phyloP scores from a whole-genome alignment of 2,888 invertebrate species.

The Aphidius colemani region DNA sequence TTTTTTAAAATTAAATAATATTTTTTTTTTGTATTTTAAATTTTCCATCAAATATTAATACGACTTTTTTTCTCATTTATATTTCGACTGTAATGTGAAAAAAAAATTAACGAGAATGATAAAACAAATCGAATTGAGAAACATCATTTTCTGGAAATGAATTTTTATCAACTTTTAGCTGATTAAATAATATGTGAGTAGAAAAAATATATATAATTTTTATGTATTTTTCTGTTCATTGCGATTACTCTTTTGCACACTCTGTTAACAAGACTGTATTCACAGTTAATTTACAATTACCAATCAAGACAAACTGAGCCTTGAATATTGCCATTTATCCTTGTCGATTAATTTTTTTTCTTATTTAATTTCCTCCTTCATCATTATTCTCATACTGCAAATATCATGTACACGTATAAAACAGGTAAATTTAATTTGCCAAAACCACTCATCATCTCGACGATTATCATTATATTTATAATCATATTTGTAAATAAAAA shows the following conservation, averaged over 20 bases:
- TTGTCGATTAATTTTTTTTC: no score
- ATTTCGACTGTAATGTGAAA: no score
- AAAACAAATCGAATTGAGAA: background rate
- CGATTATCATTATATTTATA: no score
- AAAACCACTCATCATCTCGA: background rate
- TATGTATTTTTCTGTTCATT: background rate
- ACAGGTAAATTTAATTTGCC: conserved; percentile 3
- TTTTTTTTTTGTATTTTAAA: no score
- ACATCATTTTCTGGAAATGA: conserved; percentile 36
- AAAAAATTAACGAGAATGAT: no score
- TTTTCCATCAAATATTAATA: no score
- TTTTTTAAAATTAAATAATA: no score
- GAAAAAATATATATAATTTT: conserved; percentile 14
- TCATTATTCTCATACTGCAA: background rate
- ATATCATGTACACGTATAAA: background rate
- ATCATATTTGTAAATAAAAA: no score
- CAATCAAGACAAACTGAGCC: no score
- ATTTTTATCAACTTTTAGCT: conserved; percentile 51
- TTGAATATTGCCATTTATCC: no score
- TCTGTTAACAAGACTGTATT: background rate
- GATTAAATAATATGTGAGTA: conserved; percentile 47
- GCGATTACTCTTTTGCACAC: conserved; percentile 39
- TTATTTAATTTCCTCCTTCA: background rate
- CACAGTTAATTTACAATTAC: no score
- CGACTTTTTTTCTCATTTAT: no score